Evolutionary conservation across 2,888 invertebrate genomes (phyloP).

Genomic region (Dinocampus coccinellae): DNA sequence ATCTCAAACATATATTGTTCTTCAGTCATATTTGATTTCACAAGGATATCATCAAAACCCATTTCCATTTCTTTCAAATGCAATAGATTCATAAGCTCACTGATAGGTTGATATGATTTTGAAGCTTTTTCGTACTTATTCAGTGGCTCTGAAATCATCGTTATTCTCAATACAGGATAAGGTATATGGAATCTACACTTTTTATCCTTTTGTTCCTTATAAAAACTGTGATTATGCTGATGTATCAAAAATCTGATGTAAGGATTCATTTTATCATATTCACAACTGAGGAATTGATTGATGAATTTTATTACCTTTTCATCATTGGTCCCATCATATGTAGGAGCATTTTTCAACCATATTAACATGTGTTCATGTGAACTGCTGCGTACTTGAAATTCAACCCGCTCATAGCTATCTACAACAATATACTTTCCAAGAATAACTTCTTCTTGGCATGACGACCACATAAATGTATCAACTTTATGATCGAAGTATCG

Average conservation of each 20-base stretch:
- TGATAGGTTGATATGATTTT: conserved; percentile 27
- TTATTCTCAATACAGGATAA: conserved; percentile 40
- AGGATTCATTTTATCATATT: conserved; percentile 43
- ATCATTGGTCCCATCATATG: neutral
- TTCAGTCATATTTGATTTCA: conserved; percentile 37
- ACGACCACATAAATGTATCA: neutral
- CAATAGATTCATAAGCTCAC: conserved; percentile 31
- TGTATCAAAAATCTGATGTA: conserved; percentile 50
- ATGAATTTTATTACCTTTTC: too few species aligned
- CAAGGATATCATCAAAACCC: conserved; percentile 32
- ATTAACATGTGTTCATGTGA: neutral
- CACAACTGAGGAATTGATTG: conserved; percentile 42
- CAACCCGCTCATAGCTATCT: neutral
- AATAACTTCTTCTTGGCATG: neutral
- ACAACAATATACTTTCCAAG: neutral
- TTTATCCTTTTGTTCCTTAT: conserved; percentile 47
- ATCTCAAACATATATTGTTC: conserved; percentile 41
- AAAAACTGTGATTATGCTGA: conserved; percentile 52
- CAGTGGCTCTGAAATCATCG: conserved; percentile 49
- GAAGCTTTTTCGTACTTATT: conserved; percentile 25
- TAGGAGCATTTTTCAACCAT: neutral
- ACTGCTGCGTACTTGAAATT: neutral
- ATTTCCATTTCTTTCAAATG: conserved; percentile 13
- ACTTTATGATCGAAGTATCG: neutral
- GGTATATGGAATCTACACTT: conserved; percentile 56